A percentile compares a stretch with the other conserved stretches of the same genome.
Conservation (phyloP, 2,888 invertebrate genomes). For the Campopleginae sp. region DNA sequence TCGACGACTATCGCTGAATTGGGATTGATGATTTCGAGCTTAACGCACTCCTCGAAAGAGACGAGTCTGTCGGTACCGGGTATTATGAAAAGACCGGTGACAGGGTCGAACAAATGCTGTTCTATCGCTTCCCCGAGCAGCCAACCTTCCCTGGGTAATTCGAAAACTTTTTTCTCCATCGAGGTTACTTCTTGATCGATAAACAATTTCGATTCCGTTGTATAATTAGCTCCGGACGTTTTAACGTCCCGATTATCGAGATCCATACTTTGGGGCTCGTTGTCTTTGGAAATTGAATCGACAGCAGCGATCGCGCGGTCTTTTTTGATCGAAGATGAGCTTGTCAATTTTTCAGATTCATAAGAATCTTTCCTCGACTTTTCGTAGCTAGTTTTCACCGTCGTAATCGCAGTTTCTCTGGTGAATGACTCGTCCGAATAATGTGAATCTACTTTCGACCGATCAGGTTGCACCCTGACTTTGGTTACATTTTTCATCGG, state of each 20-base stretch:
- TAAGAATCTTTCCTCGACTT: slow-evolving; percentile 29
- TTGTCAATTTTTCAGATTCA: slow-evolving; percentile 37
- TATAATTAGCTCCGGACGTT: slow-evolving; percentile 63
- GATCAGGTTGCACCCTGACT: neutral
- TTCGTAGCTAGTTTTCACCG: slow-evolving; percentile 30
- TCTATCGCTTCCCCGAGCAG: slow-evolving; percentile 93
- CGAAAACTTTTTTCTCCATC: slow-evolving; percentile 89
- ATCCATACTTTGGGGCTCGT: slow-evolving; percentile 31
- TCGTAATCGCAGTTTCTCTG: slow-evolving; percentile 31
- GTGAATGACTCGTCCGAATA: slow-evolving; percentile 22
- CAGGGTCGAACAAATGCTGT: slow-evolving; percentile 92
- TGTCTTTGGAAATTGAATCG: slow-evolving; percentile 4
- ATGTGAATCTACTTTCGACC: slow-evolving; percentile 9
- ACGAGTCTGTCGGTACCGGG: slow-evolving; percentile 94
- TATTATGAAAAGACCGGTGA: slow-evolving; percentile 93
- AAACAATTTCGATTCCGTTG: slow-evolving; percentile 68
- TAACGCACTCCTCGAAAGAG: slow-evolving; percentile 94
- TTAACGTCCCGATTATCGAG: slow-evolving; percentile 14
- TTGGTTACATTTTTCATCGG: neutral
- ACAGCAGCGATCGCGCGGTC: slow-evolving; percentile 44
- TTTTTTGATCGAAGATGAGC: slow-evolving; percentile 59
- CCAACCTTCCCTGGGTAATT: slow-evolving; percentile 94
- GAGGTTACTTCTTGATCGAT: slow-evolving; percentile 75
- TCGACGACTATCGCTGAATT: slow-evolving; percentile 93
- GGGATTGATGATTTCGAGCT: slow-evolving; percentile 93